Evolutionary conservation across 2,797 vertebrate species (phyloP), one percentile per base, ranked within the genome.

Genomic region (Amniataba percoides): DNA sequence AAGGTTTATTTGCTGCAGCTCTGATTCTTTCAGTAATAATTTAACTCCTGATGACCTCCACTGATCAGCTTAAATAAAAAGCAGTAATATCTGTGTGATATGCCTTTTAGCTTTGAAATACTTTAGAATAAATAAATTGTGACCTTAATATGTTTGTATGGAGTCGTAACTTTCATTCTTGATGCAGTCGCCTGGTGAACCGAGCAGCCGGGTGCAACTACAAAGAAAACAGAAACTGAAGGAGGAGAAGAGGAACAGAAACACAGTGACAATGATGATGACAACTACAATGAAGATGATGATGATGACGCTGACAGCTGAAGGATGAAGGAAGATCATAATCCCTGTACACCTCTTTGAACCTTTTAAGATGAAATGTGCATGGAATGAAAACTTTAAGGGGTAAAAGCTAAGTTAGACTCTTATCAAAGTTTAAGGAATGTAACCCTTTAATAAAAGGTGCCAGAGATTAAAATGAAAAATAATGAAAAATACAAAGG

Each of bases 351-450:
- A 53, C 45, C 23, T 59, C 15, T 64, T 18, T 27, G 27, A 69
- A 15, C 19, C 1, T 14, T 62, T 68, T 16, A 69, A 74, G 57
- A 23, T 87, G 78, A 90, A 89, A 87, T 91, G 59, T 79, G 64
- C 27, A 80, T 64, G 76, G 60, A 84, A 74, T 49, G 48, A 81
- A 27, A 42, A 77, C n/a, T 49, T 72, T 55, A 25, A 58, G 13
- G 12, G 9, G 18, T 14, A 34, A 60, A 78, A 69, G 13, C 18
- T 74, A 14, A 77, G 40, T 74, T 64, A 70, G 52, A 61, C 39
- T 57, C 39, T 64, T 65, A 3, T 19, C 42, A 45, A 53, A 61
- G 63, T 34, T 52, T 21, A 59, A 39, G 7, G 51, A 82, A 77
- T 43, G 31, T 31, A 74, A 36, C 18, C 3, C 1, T 15, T 57